Evolutionary conservation across 2,888 invertebrate genomes (phyloP).

Genomic region (Orthosia gothica): DNA sequence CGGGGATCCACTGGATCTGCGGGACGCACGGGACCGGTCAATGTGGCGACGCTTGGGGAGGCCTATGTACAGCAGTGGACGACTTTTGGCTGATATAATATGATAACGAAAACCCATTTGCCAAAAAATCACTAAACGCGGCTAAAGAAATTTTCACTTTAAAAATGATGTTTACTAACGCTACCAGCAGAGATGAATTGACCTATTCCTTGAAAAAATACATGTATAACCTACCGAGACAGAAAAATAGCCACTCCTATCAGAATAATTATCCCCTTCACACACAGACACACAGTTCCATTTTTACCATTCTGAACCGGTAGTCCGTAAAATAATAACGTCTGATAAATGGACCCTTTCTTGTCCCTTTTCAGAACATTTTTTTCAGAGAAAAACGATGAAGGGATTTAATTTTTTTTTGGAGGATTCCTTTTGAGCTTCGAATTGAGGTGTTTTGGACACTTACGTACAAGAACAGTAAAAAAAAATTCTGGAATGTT

Average conservation of each 20-base stretch:
- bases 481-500: background rate
- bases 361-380: constrained; percentile 7
- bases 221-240: background rate
- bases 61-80: too few species aligned
- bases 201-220: too few species aligned
- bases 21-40: too few species aligned
- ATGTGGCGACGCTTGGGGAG: too few species aligned
- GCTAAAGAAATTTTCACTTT: too few species aligned
- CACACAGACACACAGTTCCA: background rate
- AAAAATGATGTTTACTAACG: too few species aligned
- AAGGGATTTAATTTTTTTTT: constrained; percentile 9
- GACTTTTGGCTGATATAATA: too few species aligned
- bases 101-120: too few species aligned
- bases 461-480: background rate
- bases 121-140: too few species aligned
- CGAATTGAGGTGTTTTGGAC: background rate
- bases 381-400: constrained; percentile 2
- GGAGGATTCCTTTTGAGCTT: constrained; percentile 1
- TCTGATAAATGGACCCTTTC: constrained; percentile 29
- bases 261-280: constrained; percentile 3
- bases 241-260: constrained; percentile 7
- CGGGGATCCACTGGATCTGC: too few species aligned
- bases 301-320: background rate
- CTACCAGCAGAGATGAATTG: background rate
- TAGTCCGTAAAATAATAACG: constrained; percentile 37